Evolutionary conservation across 2,797 vertebrate genomes (phyloP).

Genomic region (Anisognathus igniventris): DNA sequence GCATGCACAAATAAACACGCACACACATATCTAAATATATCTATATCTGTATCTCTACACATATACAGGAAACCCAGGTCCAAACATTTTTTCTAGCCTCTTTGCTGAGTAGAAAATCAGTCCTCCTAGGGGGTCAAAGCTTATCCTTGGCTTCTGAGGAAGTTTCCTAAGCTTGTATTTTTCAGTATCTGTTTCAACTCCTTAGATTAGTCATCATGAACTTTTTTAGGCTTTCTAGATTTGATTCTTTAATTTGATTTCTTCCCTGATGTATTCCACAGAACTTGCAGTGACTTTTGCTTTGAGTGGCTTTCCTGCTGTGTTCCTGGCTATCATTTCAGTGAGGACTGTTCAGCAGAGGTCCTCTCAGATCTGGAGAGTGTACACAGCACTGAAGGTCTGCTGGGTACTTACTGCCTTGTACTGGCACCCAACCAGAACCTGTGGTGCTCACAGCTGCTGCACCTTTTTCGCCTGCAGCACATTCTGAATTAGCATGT

Average conservation of each 20-base stretch:
- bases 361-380: neutral
- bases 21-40: neutral
- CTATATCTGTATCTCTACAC: neutral
- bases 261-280: neutral
- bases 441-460: constrained; percentile 58
- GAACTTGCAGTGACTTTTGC: neutral
- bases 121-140: neutral
- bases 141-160: neutral
- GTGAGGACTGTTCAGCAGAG: neutral
- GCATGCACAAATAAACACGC: rapidly evolving
- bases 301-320: neutral
- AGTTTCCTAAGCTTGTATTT: neutral
- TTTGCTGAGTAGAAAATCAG: neutral
- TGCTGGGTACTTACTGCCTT: neutral
- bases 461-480: constrained; percentile 60
- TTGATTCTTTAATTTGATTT: neutral
- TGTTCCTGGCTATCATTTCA: neutral
- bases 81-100: neutral
- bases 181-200: neutral
- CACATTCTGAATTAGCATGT: constrained; percentile 54
- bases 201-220: neutral
- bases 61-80: neutral
- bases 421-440: constrained; percentile 50
- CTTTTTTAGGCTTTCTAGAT: neutral
- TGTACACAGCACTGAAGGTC: neutral